Percentiles rank a stretch among this genome's conserved stretches.
Conservation (phyloP, 2,888 invertebrate species). For the Ormyrus pomaceus region DNA sequence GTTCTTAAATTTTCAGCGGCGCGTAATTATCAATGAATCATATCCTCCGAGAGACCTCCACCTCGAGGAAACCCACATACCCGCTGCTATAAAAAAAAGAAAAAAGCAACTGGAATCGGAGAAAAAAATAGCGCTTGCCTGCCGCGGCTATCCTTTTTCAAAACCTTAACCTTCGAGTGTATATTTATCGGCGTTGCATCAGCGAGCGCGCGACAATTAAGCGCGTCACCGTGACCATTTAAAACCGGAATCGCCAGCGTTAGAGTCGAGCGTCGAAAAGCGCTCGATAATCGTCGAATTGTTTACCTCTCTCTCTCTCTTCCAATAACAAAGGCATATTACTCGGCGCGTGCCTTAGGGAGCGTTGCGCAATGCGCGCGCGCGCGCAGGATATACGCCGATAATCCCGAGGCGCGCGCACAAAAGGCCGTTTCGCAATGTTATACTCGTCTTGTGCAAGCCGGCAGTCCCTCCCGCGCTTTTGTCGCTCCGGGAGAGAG, state of each 20-base stretch:
- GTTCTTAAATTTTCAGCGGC: slow-evolving; percentile 5
- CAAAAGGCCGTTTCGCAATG: neutral
- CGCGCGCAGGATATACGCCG: no score
- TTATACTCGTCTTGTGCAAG: slow-evolving; percentile 4
- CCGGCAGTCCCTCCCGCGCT: neutral
- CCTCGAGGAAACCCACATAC: neutral
- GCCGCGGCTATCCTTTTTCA: neutral
- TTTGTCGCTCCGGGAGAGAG: neutral
- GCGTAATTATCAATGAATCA: slow-evolving; percentile 2
- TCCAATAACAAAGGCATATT: neutral
- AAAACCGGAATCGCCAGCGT: slow-evolving; percentile 13
- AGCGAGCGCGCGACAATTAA: slow-evolving; percentile 19
- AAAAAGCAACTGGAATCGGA: neutral
- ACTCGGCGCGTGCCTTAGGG: no score
- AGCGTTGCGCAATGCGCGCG: no score
- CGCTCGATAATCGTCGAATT: no score
- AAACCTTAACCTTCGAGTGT: slow-evolving; percentile 40
- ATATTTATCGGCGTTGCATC: slow-evolving; percentile 41
- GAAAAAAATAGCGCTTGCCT: neutral
- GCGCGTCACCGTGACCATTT: slow-evolving; percentile 21
- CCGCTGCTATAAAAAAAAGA: neutral
- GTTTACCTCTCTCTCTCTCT: neutral
- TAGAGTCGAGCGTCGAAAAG: no score
- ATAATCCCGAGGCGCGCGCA: neutral
- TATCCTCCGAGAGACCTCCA: slow-evolving; percentile 11